Conservation (phyloP, 2,797 vertebrate species). For the Artibeus jamaicensis region DNA sequence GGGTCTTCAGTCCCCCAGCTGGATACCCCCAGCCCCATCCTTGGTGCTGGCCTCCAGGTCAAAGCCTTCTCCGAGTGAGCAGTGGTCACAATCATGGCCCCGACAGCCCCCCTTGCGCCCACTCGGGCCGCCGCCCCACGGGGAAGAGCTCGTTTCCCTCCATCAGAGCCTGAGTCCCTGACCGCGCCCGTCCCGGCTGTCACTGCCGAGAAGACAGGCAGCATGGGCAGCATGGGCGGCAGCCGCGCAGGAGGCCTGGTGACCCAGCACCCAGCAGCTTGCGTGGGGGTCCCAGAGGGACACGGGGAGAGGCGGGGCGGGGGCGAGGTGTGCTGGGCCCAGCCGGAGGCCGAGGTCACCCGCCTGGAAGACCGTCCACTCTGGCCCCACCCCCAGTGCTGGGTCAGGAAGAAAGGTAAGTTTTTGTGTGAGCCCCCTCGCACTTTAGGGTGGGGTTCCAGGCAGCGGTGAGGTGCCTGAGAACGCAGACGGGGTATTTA, state of each 20-base stretch:
- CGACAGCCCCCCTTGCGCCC: background rate
- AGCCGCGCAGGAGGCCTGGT: background rate
- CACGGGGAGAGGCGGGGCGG: background rate
- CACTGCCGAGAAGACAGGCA: background rate
- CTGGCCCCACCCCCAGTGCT: background rate
- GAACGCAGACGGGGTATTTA: background rate
- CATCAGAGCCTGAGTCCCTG: background rate
- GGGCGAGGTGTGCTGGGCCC: background rate
- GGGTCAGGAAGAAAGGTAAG: accelerated
- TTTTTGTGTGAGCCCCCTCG: background rate
- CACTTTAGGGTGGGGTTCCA: accelerated
- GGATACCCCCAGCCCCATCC: too few relatives aligned
- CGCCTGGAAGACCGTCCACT: background rate
- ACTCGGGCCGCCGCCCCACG: too few relatives aligned
- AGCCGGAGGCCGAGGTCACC: background rate
- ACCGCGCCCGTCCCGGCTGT: background rate
- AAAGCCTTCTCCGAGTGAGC: background rate
- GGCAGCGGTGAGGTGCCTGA: background rate
- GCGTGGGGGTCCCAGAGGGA: accelerated
- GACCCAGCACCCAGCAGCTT: background rate
- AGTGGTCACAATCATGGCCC: too few relatives aligned
- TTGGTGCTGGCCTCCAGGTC: background rate
- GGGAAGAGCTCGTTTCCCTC: background rate
- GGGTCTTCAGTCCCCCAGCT: background rate
- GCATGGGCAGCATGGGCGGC: background rate